A percentile compares a stretch with the other conserved stretches of the same genome.
phyloP scores from a whole-genome alignment of 2,113 vertebrate species.

The Lophochroa leadbeateri region DNA sequence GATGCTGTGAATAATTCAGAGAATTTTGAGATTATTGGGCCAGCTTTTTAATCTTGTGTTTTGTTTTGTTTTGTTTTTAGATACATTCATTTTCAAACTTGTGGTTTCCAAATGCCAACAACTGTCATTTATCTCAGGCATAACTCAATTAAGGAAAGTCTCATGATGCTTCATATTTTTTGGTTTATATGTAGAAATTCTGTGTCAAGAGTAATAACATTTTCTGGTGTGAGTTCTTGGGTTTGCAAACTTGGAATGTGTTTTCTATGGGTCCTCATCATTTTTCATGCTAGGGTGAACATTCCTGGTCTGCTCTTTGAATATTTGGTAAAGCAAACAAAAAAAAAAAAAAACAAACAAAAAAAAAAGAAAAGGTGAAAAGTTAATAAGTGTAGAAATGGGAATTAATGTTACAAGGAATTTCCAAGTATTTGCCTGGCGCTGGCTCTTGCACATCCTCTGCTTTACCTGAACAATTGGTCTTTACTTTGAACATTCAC shows the following conservation, averaged over 20 bases:
- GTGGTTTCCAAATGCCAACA: conserved; percentile 33
- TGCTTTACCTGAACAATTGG: background rate
- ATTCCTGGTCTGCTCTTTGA: background rate
- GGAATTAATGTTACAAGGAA: background rate
- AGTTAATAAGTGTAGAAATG: conserved; percentile 5
- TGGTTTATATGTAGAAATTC: conserved; percentile 33
- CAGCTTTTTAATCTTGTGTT: background rate
- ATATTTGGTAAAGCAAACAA: conserved; percentile 11
- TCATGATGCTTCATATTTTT: conserved; percentile 38
- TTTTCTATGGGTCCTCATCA: background rate
- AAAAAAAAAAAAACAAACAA: background rate
- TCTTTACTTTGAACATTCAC: conserved; percentile 9
- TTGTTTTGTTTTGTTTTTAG: conserved; percentile 21
- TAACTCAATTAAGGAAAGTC: conserved; percentile 49
- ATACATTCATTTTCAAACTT: background rate
- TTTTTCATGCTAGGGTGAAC: background rate
- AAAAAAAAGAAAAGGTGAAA: background rate
- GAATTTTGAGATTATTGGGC: background rate
- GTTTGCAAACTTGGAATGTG: conserved; percentile 21
- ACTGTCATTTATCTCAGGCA: conserved; percentile 30
- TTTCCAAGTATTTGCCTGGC: background rate
- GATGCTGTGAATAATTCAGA: background rate
- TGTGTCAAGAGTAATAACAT: conserved; percentile 17
- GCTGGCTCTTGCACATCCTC: background rate
- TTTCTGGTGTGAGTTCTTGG: background rate